Evolutionary conservation across 2,888 invertebrate genomes (phyloP).

Genomic region (Machimus atricapillus): DNA sequence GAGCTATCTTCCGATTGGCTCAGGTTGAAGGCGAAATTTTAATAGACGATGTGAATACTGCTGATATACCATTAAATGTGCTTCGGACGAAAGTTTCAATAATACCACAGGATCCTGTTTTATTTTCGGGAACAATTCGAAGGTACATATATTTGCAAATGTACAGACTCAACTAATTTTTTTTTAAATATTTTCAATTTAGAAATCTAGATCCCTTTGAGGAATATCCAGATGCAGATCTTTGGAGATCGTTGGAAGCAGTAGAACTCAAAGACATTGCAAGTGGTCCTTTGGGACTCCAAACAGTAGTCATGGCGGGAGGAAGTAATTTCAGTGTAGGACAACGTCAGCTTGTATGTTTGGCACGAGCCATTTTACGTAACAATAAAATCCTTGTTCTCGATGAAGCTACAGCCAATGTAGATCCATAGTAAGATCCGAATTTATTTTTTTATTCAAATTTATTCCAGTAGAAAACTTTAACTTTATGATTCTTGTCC

Average conservation of each 20-base stretch:
- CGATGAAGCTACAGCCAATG: conserved; percentile 73
- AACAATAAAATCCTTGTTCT: conserved; percentile 78
- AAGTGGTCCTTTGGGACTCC: conserved; percentile 63
- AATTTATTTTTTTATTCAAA: neutral
- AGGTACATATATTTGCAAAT: conserved; percentile 47
- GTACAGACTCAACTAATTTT: neutral
- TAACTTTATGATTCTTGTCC: neutral
- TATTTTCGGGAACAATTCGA: conserved; percentile 65
- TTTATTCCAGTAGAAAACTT: neutral
- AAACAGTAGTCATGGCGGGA: conserved; percentile 66
- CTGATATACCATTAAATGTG: conserved; percentile 67
- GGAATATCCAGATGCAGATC: conserved; percentile 70
- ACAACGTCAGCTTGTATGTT: conserved; percentile 76
- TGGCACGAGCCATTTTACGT: conserved; percentile 81
- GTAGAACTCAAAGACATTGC: conserved; percentile 70
- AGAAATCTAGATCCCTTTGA: conserved; percentile 81
- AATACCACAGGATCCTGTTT: conserved; percentile 67
- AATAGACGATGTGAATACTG: conserved; percentile 73
- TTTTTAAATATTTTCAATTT: conserved; percentile 54
- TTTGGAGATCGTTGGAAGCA: conserved; percentile 77
- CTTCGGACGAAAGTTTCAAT: conserved; percentile 70
- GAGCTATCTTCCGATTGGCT: conserved; percentile 67
- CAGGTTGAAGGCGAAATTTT: conserved; percentile 71
- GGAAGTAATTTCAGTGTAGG: conserved; percentile 70
- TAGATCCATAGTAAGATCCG: conserved; percentile 64